Evolutionary conservation across 2,113 vertebrate genomes (phyloP).

Genomic region (Leptodactylus fuscus): DNA sequence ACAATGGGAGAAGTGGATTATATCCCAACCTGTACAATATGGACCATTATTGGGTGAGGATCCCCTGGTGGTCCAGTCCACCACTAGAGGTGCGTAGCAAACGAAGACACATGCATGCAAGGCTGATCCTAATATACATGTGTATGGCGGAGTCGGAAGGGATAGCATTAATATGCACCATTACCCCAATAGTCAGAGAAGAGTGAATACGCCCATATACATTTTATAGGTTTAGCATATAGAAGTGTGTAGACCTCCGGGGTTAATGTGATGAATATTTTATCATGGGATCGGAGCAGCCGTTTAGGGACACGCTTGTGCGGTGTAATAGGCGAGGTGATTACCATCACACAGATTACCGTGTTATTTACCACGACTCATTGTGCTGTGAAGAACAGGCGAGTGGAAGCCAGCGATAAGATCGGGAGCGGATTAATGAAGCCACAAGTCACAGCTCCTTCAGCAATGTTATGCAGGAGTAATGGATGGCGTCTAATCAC

Average conservation of each 20-base stretch:
- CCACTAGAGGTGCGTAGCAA: no score
- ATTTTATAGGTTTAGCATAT: background rate
- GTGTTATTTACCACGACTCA: background rate
- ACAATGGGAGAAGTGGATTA: no score
- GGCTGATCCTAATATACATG: no score
- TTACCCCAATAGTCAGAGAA: no score
- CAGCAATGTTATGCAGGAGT: background rate
- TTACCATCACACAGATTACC: background rate
- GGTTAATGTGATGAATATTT: background rate
- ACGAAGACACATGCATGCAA: no score
- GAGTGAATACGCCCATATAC: background rate
- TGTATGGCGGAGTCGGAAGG: no score
- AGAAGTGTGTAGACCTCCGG: no score
- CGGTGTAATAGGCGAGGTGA: background rate
- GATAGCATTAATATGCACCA: no score
- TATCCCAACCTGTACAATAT: no score
- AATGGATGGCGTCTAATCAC: background rate
- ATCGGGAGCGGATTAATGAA: background rate
- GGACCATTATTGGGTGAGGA: no score
- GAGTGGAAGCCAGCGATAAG: background rate
- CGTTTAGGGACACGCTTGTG: background rate
- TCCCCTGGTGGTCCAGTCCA: no score
- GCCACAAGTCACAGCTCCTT: background rate
- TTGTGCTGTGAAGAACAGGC: background rate
- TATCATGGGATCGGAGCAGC: background rate